These are phyloP conservation scores for Gobio gobio DNA, from an alignment of 2,113 vertebrate species.

Conservation along the genomic window DNA sequence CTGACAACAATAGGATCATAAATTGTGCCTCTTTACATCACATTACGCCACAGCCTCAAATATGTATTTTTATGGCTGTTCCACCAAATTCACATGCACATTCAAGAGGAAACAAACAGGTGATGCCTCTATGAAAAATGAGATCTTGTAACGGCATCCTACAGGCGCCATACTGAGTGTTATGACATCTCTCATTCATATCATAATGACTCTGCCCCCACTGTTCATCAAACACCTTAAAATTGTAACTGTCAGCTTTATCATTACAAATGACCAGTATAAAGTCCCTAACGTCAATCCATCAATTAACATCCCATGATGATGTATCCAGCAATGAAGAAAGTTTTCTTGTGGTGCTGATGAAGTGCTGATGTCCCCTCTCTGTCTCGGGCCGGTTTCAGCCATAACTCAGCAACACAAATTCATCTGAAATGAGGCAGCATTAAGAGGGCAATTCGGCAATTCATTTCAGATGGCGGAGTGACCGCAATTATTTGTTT, in stretches of 20 bases:
- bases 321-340: not conserved
- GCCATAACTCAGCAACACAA: conserved; percentile 68
- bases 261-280: conserved; percentile 22
- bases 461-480: conserved; percentile 47
- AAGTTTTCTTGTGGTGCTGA: conserved; percentile 20
- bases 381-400: conserved; percentile 45
- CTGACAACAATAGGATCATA: not conserved
- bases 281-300: not conserved
- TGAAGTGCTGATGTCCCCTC: conserved; percentile 30
- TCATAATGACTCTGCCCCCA: not conserved
- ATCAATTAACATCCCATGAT: conserved; percentile 17
- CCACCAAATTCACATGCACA: not conserved
- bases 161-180: not conserved
- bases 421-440: conserved; percentile 72
- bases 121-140: not conserved
- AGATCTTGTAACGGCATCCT: not conserved
- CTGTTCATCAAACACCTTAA: not conserved
- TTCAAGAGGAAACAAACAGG: not conserved
- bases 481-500: conserved; percentile 50
- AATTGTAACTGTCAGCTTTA: not conserved
- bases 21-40: not conserved
- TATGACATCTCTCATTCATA: not conserved
- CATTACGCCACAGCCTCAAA: not conserved
- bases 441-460: conserved; percentile 57
- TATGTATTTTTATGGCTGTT: not conserved